Conservation (phyloP, 2,888 invertebrate species). For the Siphlonurus alternatus region DNA sequence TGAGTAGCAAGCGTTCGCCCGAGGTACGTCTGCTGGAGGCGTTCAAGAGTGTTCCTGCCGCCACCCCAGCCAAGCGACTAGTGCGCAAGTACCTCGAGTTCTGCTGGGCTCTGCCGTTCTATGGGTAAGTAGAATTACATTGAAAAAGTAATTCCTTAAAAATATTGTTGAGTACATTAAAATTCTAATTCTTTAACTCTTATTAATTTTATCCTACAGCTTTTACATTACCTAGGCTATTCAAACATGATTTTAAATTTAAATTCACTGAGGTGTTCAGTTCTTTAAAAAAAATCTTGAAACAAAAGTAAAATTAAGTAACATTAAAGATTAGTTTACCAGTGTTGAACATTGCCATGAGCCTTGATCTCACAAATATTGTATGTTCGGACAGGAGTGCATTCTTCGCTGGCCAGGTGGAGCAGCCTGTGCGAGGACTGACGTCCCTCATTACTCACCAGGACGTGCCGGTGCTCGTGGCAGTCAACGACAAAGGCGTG, state of each 20-base stretch:
- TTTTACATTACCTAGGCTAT: no score
- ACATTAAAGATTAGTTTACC: no score
- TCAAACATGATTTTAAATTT: no score
- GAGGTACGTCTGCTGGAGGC: constrained; percentile 75
- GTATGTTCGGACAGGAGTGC: no score
- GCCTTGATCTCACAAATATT: no score
- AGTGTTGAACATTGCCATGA: no score
- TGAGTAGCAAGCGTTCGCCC: constrained; percentile 63
- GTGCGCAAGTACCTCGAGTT: constrained; percentile 80
- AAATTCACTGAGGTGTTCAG: no score
- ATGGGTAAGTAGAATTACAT: constrained; percentile 68
- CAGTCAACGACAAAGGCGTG: constrained; percentile 70
- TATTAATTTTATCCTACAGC: no score
- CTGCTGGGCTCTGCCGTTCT: constrained; percentile 78
- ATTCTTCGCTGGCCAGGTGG: constrained; percentile 89
- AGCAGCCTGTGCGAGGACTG: constrained; percentile 74
- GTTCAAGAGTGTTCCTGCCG: constrained; percentile 67
- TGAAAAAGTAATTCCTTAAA: no score
- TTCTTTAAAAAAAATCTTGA: no score
- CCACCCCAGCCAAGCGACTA: constrained; percentile 64
- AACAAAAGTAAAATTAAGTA: no score
- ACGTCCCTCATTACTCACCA: constrained; percentile 71
- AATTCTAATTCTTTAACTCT: constrained; percentile 17
- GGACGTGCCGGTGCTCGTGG: constrained; percentile 74
- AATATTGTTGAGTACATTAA: not conserved